phyloP scores from a whole-genome alignment of 2,888 invertebrate genomes.

The Punctoribates punctum region DNA sequence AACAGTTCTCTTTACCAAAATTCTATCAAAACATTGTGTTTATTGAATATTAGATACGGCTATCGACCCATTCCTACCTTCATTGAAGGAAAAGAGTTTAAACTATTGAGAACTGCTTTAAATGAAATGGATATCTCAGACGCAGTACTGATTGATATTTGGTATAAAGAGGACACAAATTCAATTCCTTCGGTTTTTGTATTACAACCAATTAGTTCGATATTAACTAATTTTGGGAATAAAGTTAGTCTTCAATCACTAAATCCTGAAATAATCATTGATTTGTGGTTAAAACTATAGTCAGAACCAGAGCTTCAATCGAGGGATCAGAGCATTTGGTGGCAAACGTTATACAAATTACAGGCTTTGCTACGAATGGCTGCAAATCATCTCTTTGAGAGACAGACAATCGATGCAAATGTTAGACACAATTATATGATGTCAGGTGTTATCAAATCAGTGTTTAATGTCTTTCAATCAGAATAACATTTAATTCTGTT shows the following conservation, averaged over 20 bases:
- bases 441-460: conserved; percentile 67
- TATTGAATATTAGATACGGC: conserved; percentile 67
- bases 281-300: conserved; percentile 57
- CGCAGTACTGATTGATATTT: conserved; percentile 76
- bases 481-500: background rate
- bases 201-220: conserved; percentile 93
- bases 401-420: conserved; percentile 82
- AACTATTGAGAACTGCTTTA: conserved; percentile 77
- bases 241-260: conserved; percentile 53
- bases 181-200: conserved; percentile 92
- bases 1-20: background rate
- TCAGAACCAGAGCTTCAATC: conserved; percentile 90
- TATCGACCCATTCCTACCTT: conserved; percentile 96
- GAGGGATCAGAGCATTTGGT: conserved; percentile 95
- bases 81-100: conserved; percentile 83
- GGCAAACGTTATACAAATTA: conserved; percentile 93
- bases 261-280: conserved; percentile 22
- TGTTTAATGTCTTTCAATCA: conserved; percentile 46
- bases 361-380: conserved; percentile 91
- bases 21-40: background rate
- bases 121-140: conserved; percentile 72
- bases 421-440: conserved; percentile 97
- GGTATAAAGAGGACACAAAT: conserved; percentile 95
- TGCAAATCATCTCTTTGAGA: conserved; percentile 74
- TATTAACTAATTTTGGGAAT: conserved; percentile 93